Percentiles rank a stretch among this genome's conserved stretches.
These are phyloP conservation scores for Decapterus maruadsi DNA, from an alignment of 2,797 vertebrate genomes.

Conservation along the genomic window DNA sequence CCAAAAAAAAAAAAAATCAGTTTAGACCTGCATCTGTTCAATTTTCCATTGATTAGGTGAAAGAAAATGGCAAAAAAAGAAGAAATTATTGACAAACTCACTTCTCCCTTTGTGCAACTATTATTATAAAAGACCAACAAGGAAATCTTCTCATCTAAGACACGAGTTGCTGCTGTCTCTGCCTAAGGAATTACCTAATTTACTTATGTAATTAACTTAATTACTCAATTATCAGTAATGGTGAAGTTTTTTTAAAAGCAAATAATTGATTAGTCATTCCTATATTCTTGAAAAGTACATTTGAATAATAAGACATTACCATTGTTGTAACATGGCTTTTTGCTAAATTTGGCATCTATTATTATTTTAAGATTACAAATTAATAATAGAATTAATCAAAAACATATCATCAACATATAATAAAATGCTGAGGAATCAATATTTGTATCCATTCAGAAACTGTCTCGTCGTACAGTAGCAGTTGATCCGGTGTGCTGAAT, in stretches of 20 bases:
- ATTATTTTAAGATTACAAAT: background rate
- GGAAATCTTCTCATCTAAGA: background rate
- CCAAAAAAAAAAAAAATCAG: background rate
- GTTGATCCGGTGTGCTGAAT: constrained; percentile 37
- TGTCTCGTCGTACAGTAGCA: constrained; percentile 15
- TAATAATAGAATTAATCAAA: background rate
- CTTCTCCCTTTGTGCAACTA: background rate
- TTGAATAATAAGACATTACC: too few species aligned
- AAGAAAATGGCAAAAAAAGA: background rate
- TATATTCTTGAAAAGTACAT: too few species aligned
- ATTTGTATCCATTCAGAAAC: constrained; percentile 1
- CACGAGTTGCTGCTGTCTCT: background rate
- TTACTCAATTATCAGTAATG: too few species aligned
- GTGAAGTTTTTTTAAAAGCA: too few species aligned
- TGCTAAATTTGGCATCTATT: background rate
- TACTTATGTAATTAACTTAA: background rate
- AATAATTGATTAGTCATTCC: too few species aligned
- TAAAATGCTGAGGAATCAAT: background rate
- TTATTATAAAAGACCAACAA: background rate
- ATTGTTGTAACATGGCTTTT: too few species aligned
- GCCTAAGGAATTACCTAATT: background rate
- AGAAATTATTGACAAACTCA: background rate
- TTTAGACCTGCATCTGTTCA: background rate
- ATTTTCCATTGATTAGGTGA: background rate
- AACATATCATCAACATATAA: background rate